Evolutionary conservation across 2,888 invertebrate species (phyloP), one percentile per base, ranked within the genome.

Genomic region (Lordiphosa fenestrarum): DNA sequence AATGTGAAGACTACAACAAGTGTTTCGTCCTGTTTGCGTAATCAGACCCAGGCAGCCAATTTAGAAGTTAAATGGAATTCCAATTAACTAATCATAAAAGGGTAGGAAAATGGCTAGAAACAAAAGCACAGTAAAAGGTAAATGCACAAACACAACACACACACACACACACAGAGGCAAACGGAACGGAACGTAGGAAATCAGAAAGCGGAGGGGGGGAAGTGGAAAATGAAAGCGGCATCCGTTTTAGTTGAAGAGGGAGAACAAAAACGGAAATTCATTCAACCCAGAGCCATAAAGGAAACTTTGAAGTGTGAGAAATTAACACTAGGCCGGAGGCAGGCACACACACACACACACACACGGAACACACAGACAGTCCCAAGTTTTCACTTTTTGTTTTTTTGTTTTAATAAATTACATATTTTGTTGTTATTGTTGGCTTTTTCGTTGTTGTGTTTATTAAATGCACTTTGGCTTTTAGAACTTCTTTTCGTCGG

Each of bases 81-180:
- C 68, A 71, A 77, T 77, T 83, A 83, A 76, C 69, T 80, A 83
- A 83, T 83, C 84, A 83, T 63, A 63, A 65, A 63, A 50, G 37
- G 48, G 33, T 6, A 23, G 13, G 9, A 5, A 36, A 48, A 21
- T 21, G 42, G 42, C 42, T 42, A 55, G 30, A 42, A 25, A 42
- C 42, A 42, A 42, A 25, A 13, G 25, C 6, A 10, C 12, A 13
- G 15, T 15, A 33, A 30, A 33, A 44, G 30, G 15, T 44, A 9
- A 33, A 15, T 44, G 33, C 53, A 57, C 50, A 23, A 36, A 44
- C 39, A 30, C 38, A 30, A 50, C 49, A 12, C 40, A 15, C 15
- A n/a, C n/a, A 44, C 39, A 30, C 38, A 30, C n/a, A 50, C 49
- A 12, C 40, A 15, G 1, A 39, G 12, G 25, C 48, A 69, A 64